Conservation (phyloP, 2,113 vertebrate species). For the Tenrec ecaudatus region DNA sequence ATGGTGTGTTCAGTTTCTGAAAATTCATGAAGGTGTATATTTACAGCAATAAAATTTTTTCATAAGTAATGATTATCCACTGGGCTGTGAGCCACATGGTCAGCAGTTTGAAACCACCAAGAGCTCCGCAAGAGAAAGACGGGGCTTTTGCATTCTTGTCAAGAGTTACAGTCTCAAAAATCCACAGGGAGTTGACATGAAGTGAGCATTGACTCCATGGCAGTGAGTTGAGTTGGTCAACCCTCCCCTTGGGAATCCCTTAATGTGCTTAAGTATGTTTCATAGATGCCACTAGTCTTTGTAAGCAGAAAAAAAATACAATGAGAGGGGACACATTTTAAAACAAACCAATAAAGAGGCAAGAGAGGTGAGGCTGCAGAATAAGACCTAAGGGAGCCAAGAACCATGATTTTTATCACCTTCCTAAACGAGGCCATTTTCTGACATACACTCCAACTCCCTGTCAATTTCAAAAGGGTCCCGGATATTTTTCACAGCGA, state of each 20-base stretch:
- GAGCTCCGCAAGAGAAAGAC: too few species aligned
- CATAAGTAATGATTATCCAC: not conserved
- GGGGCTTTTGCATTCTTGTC: too few species aligned
- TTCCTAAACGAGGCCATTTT: conserved; percentile 46
- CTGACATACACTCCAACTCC: conserved; percentile 34
- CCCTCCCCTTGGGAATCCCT: not conserved
- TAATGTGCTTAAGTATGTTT: not conserved
- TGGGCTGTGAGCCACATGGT: too few species aligned
- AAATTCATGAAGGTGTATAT: conserved; percentile 8
- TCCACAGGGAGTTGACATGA: too few species aligned
- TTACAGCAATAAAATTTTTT: not conserved
- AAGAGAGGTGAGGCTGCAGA: not conserved
- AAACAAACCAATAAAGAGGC: not conserved
- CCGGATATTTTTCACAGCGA: conserved; percentile 35
- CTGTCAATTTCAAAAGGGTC: conserved; percentile 47
- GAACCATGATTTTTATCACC: not conserved
- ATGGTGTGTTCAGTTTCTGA: not conserved
- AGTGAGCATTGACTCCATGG: too few species aligned
- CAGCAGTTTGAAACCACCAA: too few species aligned
- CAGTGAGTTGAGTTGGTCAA: too few species aligned
- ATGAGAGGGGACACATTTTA: not conserved
- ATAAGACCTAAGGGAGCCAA: conserved; percentile 1
- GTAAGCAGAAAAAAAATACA: not conserved
- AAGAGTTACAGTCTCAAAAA: too few species aligned
- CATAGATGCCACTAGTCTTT: not conserved